Evolutionary conservation across 2,888 invertebrate species (phyloP).

Genomic region (Toxonevra muliebris): DNA sequence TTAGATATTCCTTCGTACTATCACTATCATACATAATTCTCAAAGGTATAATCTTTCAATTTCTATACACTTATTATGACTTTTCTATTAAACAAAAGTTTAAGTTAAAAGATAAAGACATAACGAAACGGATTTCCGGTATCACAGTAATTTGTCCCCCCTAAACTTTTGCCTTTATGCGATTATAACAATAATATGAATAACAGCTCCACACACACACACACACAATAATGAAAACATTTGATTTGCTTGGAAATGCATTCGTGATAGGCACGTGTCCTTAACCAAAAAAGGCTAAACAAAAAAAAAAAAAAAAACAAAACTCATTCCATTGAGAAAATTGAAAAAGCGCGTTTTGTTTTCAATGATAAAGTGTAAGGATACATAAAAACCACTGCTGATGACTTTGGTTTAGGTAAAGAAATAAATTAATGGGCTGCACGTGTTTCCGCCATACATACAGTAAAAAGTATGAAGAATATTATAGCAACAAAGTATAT

Average conservation of each 20-base stretch:
- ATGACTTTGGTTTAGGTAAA: conserved; percentile 22
- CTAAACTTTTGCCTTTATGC: conserved; percentile 1
- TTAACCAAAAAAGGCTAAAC: conserved; percentile 3
- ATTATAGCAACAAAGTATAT: too few relatives aligned
- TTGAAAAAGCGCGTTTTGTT: conserved; percentile 1
- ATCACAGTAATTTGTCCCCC: conserved; percentile 32
- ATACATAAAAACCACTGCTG: neutral
- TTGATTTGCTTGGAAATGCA: conserved; percentile 1
- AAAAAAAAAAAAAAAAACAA: conserved; percentile 5
- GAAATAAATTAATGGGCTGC: conserved; percentile 61
- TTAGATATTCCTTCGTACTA: too few relatives aligned
- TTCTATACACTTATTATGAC: conserved; percentile 22
- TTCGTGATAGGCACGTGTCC: conserved; percentile 25
- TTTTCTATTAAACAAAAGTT: conserved; percentile 33
- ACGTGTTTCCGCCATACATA: conserved; percentile 47
- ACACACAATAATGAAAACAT: conserved; percentile 5
- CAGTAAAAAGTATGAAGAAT: too few relatives aligned
- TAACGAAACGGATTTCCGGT: conserved; percentile 28
- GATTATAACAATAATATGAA: conserved; percentile 11
- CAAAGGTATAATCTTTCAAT: conserved; percentile 44
- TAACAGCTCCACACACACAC: conserved; percentile 2
- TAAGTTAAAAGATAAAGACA: conserved; percentile 25
- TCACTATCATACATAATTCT: conserved; percentile 26
- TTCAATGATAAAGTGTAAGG: neutral
- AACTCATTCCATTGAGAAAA: conserved; percentile 5